These are phyloP conservation scores for Listronotus oregonensis DNA, from an alignment of 1,140 invertebrate genomes.

Conservation along the genomic window DNA sequence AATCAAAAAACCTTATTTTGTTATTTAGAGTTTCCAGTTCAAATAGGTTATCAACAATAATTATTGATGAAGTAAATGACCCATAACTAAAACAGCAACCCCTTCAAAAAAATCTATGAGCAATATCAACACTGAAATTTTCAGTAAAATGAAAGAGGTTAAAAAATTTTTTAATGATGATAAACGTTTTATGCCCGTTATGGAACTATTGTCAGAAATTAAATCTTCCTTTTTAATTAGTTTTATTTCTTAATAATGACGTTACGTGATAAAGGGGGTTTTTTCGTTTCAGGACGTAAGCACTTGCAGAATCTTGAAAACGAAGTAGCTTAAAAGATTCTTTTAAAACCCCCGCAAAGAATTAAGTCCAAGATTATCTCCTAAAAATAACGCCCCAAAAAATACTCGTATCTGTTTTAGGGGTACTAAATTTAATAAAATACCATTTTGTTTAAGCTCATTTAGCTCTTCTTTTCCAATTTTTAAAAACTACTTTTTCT, in stretches of 20 bases:
- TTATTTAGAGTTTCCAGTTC: conserved; percentile 12
- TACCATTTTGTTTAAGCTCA: conserved; percentile 1
- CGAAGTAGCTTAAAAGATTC: neutral
- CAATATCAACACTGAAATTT: conserved; percentile 10
- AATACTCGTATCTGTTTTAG: neutral
- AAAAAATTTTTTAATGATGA: conserved; percentile 5
- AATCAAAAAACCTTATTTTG: conserved; percentile 11
- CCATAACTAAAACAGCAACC: neutral
- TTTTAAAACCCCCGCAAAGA: neutral
- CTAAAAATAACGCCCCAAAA: conserved; percentile 3
- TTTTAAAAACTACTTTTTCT: conserved; percentile 1
- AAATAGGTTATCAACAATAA: conserved; percentile 7
- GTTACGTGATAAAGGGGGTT: neutral
- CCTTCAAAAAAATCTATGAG: conserved; percentile 13
- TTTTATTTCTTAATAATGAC: conserved; percentile 3
- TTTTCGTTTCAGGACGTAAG: neutral
- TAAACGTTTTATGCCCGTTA: neutral
- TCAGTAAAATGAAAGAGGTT: conserved; percentile 15
- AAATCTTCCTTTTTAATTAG: conserved; percentile 1
- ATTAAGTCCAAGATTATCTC: conserved; percentile 9
- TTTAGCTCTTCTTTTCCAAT: conserved; percentile 18
- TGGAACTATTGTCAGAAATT: neutral
- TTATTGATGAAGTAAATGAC: neutral
- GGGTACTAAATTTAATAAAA: neutral
- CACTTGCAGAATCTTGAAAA: conserved; percentile 2